Conservation (phyloP, 2,113 vertebrate genomes). For the Tonatia bakeri region DNA sequence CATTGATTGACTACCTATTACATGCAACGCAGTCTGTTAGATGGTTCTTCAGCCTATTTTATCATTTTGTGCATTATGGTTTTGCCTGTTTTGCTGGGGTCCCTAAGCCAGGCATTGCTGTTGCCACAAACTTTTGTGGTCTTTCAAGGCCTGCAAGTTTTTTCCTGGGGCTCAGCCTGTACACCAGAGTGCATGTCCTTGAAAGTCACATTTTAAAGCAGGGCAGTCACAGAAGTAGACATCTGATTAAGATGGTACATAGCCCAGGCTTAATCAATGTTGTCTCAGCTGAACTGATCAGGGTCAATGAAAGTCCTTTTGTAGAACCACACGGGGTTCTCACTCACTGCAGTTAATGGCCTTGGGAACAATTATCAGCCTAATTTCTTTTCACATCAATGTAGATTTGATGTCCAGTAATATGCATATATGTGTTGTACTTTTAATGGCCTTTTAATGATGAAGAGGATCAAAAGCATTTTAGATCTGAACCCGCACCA, state of each 20-base stretch:
- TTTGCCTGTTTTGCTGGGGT: background rate
- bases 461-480: constrained; percentile 63
- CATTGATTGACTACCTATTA: background rate
- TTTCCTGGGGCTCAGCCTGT: background rate
- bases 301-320: constrained; percentile 40
- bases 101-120: background rate
- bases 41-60: background rate
- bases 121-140: background rate
- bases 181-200: constrained; percentile 23
- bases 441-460: constrained; percentile 75
- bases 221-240: background rate
- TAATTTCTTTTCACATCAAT: constrained; percentile 66
- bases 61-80: background rate
- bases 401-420: constrained; percentile 67
- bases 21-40: background rate
- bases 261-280: background rate
- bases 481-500: constrained; percentile 59
- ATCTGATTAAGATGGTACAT: background rate
- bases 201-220: constrained; percentile 42
- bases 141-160: background rate
- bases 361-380: constrained; percentile 63
- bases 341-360: constrained; percentile 45
- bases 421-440: constrained; percentile 52
- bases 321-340: background rate
- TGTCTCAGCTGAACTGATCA: background rate